A percentile compares a stretch with the other conserved stretches of the same genome.
These are phyloP conservation scores for Neocrepidodera transversa DNA, from an alignment of 2,888 invertebrate genomes.

Conservation along the genomic window DNA sequence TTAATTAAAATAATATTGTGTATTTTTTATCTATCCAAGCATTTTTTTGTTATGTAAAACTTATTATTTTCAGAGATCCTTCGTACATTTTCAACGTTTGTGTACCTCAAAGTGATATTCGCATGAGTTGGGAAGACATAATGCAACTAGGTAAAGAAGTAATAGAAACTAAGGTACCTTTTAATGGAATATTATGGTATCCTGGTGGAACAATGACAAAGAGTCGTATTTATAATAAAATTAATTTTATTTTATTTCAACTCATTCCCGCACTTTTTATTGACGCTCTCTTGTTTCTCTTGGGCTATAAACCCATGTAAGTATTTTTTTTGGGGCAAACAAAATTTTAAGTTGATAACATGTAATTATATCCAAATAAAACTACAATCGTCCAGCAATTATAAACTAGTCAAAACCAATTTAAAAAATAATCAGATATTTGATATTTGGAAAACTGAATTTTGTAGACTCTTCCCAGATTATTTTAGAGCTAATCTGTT, in stretches of 20 bases:
- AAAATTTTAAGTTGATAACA: slow-evolving; percentile 1
- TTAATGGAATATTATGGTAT: slow-evolving; percentile 83
- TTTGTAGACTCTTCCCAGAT: too few relatives aligned
- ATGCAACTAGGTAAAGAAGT: slow-evolving; percentile 80
- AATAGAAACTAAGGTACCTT: slow-evolving; percentile 77
- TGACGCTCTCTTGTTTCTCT: slow-evolving; percentile 77
- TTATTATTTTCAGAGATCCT: slow-evolving; percentile 38
- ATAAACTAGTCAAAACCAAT: too few relatives aligned
- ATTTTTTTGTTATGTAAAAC: too few relatives aligned
- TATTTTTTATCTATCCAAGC: too few relatives aligned
- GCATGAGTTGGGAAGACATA: slow-evolving; percentile 86
- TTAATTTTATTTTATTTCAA: slow-evolving; percentile 87
- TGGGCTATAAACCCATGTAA: slow-evolving; percentile 89
- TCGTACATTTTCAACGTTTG: slow-evolving; percentile 40
- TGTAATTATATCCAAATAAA: too few relatives aligned
- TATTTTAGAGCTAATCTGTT: too few relatives aligned
- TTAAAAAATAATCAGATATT: too few relatives aligned
- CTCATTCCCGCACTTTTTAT: slow-evolving; percentile 87
- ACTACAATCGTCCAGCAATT: too few relatives aligned
- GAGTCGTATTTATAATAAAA: slow-evolving; percentile 76
- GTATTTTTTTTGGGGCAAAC: slow-evolving; percentile 56
- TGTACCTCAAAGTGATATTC: slow-evolving; percentile 41
- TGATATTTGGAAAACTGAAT: too few relatives aligned
- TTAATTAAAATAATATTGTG: too few relatives aligned
- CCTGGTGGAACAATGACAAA: slow-evolving; percentile 88